Conservation (phyloP, 2,888 invertebrate genomes). For the Cosmorhoe ocellata region DNA sequence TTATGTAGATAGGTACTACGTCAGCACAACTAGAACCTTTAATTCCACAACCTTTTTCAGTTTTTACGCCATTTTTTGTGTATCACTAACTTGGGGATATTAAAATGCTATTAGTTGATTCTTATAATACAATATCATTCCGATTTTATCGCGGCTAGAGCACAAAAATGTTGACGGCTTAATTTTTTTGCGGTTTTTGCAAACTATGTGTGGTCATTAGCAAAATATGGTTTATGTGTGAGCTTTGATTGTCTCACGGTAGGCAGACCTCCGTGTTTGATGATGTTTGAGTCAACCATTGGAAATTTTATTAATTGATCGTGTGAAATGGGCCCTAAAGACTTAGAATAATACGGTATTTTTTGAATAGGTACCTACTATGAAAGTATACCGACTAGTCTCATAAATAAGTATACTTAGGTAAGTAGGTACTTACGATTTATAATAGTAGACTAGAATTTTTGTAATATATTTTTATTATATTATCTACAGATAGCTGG, state of each 20-base stretch:
- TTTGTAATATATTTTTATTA: too few species aligned
- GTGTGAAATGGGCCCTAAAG: background rate
- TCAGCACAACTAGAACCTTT: too few species aligned
- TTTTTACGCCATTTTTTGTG: slow-evolving; percentile 48
- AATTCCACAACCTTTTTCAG: slow-evolving; percentile 8
- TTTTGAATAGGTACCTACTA: too few species aligned
- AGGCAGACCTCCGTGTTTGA: slow-evolving; percentile 42
- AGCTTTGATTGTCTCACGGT: slow-evolving; percentile 38
- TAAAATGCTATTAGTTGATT: slow-evolving; percentile 79
- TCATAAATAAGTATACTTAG: too few species aligned
- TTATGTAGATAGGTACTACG: too few species aligned
- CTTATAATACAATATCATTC: slow-evolving; percentile 72
- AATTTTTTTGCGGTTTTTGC: slow-evolving; percentile 58
- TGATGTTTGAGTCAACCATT: slow-evolving; percentile 11
- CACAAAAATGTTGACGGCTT: slow-evolving; percentile 71
- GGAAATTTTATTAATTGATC: slow-evolving; percentile 8
- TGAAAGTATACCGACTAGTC: too few species aligned
- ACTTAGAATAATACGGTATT: too few species aligned
- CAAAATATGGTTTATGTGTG: slow-evolving; percentile 50
- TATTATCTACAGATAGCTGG: too few species aligned
- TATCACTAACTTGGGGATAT: slow-evolving; percentile 74
- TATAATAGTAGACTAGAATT: too few species aligned
- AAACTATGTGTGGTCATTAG: slow-evolving; percentile 64
- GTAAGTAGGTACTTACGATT: too few species aligned
- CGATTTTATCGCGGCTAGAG: slow-evolving; percentile 70